Conservation (phyloP, 2,888 invertebrate genomes). For the Hyles lineata region DNA sequence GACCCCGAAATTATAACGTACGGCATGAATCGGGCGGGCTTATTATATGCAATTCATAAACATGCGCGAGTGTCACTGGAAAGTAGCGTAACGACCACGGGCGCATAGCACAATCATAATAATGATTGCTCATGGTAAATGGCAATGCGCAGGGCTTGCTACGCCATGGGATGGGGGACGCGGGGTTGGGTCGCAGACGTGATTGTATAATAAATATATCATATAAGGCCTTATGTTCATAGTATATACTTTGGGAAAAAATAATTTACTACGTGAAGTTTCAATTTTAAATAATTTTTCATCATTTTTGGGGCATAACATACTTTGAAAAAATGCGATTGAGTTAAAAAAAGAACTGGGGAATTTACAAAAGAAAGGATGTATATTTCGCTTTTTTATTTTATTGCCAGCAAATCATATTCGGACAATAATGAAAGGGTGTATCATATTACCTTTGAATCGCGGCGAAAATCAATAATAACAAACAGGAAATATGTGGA, state of each 20-base stretch:
- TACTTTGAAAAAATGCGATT: no score
- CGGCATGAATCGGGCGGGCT: constrained; percentile 39
- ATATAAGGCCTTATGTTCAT: background rate
- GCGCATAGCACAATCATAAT: constrained; percentile 26
- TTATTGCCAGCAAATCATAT: constrained; percentile 5
- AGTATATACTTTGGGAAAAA: no score
- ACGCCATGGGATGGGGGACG: background rate
- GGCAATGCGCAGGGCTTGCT: constrained; percentile 13
- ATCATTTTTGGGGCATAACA: no score
- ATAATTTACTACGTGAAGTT: no score
- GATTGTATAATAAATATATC: background rate
- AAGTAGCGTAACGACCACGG: constrained; percentile 43
- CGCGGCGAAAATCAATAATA: background rate
- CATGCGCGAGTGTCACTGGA: constrained; percentile 58
- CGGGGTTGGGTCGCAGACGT: background rate
- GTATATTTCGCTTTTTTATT: background rate
- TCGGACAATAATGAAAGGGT: background rate
- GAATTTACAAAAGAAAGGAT: no score
- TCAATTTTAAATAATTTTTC: no score
- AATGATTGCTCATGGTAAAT: constrained; percentile 2
- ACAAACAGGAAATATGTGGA: constrained; percentile 19
- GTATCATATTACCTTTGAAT: background rate
- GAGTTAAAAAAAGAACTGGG: no score
- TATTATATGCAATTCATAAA: constrained; percentile 43
- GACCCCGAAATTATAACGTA: constrained; percentile 40